These are phyloP conservation scores for Cryptocephalus primarius DNA, from an alignment of 2,888 invertebrate species.

Conservation along the genomic window DNA sequence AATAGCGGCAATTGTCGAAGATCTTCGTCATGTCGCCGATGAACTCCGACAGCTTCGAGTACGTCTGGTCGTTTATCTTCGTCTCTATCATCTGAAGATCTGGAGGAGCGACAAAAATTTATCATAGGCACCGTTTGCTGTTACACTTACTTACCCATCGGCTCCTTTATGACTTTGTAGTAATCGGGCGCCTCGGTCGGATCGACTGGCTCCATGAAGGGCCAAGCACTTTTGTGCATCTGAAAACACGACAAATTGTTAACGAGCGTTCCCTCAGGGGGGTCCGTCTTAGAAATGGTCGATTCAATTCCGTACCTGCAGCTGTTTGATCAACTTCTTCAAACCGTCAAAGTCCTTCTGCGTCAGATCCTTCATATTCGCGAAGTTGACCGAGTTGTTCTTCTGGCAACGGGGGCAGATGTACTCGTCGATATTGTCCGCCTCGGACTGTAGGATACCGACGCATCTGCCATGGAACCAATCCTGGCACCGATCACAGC, in stretches of 20 bases:
- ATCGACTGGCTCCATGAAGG: conserved; percentile 95
- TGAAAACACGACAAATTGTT: conserved; percentile 30
- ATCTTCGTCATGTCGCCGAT: conserved; percentile 97
- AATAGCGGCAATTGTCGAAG: conserved; percentile 97
- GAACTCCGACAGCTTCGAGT: conserved; percentile 85
- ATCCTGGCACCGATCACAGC: conserved; percentile 96
- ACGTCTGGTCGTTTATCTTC: conserved; percentile 71
- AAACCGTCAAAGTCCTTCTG: conserved; percentile 72
- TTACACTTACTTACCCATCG: conserved; percentile 71
- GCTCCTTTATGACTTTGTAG: conserved; percentile 89
- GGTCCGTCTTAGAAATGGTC: too few relatives aligned
- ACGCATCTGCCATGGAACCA: conserved; percentile 99
- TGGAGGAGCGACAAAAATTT: conserved; percentile 34
- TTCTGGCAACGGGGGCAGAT: conserved; percentile 93
- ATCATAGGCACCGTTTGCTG: too few relatives aligned
- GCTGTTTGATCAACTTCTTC: conserved; percentile 77
- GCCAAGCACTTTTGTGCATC: conserved; percentile 94
- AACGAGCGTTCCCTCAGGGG: too few relatives aligned
- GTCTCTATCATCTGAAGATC: conserved; percentile 88
- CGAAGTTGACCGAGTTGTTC: conserved; percentile 78
- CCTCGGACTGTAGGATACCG: conserved; percentile 86
- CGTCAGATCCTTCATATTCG: conserved; percentile 78
- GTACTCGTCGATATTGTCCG: conserved; percentile 91
- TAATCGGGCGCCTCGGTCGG: conserved; percentile 94
- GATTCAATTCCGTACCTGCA: conserved; percentile 49